phyloP scores from a whole-genome alignment of 2,797 vertebrate genomes.

The Catharus ustulatus region DNA sequence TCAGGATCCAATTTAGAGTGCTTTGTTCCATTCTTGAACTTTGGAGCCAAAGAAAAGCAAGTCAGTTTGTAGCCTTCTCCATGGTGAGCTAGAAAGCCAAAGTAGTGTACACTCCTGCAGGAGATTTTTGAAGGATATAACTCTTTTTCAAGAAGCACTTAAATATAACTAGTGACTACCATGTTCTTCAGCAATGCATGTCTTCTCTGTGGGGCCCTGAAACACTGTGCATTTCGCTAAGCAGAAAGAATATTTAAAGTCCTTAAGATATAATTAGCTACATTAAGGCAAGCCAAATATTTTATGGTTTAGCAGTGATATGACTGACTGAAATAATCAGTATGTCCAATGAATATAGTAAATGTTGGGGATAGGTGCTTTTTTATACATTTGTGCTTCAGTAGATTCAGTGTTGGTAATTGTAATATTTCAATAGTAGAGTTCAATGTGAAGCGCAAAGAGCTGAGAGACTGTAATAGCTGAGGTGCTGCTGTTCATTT shows the following conservation, averaged over 20 bases:
- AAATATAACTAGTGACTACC: conserved; percentile 71
- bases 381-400: conserved; percentile 69
- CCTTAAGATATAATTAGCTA: conserved; percentile 63
- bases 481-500: conserved; percentile 84
- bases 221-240: conserved; percentile 35
- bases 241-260: conserved; percentile 45
- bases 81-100: conserved; percentile 73
- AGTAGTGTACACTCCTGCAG: conserved; percentile 72
- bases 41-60: conserved; percentile 82
- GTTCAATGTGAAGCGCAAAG: conserved; percentile 76
- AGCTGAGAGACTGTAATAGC: conserved; percentile 80
- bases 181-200: conserved; percentile 26
- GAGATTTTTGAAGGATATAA: conserved; percentile 70
- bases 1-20: conserved; percentile 93
- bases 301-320: conserved; percentile 56
- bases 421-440: conserved; percentile 76
- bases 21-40: conserved; percentile 90
- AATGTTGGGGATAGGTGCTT: conserved; percentile 54
- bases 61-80: conserved; percentile 75
- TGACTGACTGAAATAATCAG: conserved; percentile 57
- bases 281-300: conserved; percentile 63
- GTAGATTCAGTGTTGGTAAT: conserved; percentile 71
- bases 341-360: conserved; percentile 43
- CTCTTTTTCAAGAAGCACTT: conserved; percentile 71
- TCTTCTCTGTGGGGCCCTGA: neutral